Evolutionary conservation across 1,140 invertebrate species (phyloP).

Genomic region (Cheumatopsyche charites): DNA sequence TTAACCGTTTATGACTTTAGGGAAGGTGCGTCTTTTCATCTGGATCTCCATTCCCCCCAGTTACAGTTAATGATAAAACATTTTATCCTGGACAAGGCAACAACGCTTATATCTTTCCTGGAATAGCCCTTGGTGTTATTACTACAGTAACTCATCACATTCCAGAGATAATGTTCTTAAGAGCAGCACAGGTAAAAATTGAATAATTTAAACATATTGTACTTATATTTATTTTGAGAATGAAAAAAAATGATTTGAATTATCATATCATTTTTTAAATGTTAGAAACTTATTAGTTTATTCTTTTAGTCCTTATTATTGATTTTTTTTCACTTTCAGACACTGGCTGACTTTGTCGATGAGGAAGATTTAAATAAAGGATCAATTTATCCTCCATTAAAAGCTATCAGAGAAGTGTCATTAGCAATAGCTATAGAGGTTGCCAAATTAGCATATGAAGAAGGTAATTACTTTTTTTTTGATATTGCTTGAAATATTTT

Average conservation of each 20-base stretch:
- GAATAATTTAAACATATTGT: background rate
- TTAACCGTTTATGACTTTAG: constrained; percentile 60
- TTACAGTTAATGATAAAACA: constrained; percentile 76
- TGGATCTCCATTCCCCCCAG: constrained; percentile 89
- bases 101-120: constrained; percentile 97
- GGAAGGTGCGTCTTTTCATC: constrained; percentile 90
- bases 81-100: constrained; percentile 93
- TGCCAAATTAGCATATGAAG: constrained; percentile 87
- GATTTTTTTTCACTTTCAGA: constrained; percentile 57
- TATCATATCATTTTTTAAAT: too few relatives aligned
- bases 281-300: too few relatives aligned
- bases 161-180: constrained; percentile 86
- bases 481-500: too few relatives aligned
- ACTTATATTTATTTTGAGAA: too few relatives aligned
- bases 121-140: constrained; percentile 89
- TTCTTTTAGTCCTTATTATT: background rate
- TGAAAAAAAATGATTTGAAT: too few relatives aligned
- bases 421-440: constrained; percentile 84
- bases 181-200: constrained; percentile 76
- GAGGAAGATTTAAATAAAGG: constrained; percentile 82
- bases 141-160: constrained; percentile 86
- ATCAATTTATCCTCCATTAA: constrained; percentile 93
- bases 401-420: constrained; percentile 88
- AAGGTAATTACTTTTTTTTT: constrained; percentile 62
- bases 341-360: constrained; percentile 83